A percentile compares a stretch with the other conserved stretches of the same genome.
Conservation (phyloP, 2,888 invertebrate genomes). For the Trissonchulus latispiculum region DNA sequence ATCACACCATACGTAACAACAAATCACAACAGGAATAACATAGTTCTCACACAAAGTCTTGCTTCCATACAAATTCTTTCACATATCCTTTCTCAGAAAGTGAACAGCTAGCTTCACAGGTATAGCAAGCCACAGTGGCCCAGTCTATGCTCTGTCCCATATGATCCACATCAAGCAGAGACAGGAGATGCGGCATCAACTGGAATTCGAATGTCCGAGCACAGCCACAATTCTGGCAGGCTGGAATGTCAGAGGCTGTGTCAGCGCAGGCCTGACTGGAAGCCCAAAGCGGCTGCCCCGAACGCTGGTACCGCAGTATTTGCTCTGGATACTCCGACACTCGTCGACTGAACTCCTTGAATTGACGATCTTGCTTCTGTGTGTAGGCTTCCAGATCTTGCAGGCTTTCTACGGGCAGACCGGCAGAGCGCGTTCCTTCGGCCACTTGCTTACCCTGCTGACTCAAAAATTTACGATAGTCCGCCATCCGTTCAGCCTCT, state of each 20-base stretch:
- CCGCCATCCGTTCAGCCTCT: conserved; percentile 48
- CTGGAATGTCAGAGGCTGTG: conserved; percentile 53
- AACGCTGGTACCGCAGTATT: conserved; percentile 46
- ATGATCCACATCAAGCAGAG: conserved; percentile 37
- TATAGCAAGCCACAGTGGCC: conserved; percentile 75
- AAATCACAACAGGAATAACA: too few relatives aligned
- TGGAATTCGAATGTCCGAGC: conserved; percentile 80
- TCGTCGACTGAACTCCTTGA: conserved; percentile 63
- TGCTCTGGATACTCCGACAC: conserved; percentile 66
- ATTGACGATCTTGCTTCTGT: conserved; percentile 61
- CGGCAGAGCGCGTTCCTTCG: conserved; percentile 14
- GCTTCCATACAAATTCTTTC: conserved; percentile 69
- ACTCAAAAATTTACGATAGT: conserved; percentile 51
- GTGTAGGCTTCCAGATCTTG: conserved; percentile 26
- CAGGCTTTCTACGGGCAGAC: conserved; percentile 31
- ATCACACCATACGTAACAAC: too few relatives aligned
- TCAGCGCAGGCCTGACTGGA: neutral
- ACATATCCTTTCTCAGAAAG: conserved; percentile 57
- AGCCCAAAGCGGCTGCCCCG: neutral
- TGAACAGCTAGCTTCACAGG: conserved; percentile 68
- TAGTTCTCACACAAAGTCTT: conserved; percentile 68
- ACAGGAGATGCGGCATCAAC: conserved; percentile 51
- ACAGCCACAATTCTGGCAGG: conserved; percentile 61
- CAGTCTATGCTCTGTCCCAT: conserved; percentile 60
- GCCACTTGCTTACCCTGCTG: conserved; percentile 25